Evolutionary conservation across 64 coral and sea anemone genomes (phyloP).

Genomic region (Exaiptasia diaphana): DNA sequence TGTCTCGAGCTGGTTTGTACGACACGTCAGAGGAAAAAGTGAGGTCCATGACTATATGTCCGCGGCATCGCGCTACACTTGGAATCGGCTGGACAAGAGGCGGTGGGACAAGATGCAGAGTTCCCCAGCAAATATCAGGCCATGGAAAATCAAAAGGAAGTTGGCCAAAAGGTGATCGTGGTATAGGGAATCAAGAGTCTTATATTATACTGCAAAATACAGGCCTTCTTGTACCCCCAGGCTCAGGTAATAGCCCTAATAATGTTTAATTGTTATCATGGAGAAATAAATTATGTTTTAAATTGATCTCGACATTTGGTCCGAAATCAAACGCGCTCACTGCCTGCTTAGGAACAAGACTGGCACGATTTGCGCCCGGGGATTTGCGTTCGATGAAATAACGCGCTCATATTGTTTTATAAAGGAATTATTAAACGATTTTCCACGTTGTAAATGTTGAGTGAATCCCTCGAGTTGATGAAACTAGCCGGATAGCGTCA

Average conservation of each 20-base stretch:
- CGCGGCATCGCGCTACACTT: constrained; percentile 9
- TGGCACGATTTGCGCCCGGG: too few relatives aligned
- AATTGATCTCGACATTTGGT: too few relatives aligned
- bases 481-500: too few relatives aligned
- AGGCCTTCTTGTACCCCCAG: constrained; percentile 2
- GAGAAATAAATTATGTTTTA: too few relatives aligned
- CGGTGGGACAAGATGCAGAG: background rate
- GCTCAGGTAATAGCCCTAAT: constrained; percentile 44
- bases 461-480: too few relatives aligned
- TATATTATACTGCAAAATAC: constrained; percentile 10
- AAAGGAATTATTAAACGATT: too few relatives aligned
- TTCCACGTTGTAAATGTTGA: too few relatives aligned
- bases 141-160: constrained; percentile 25
- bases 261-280: too few relatives aligned
- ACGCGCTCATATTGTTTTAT: too few relatives aligned
- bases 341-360: too few relatives aligned
- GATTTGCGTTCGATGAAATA: too few relatives aligned
- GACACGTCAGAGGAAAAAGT: background rate
- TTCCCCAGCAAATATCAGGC: constrained; percentile 4
- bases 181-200: constrained; percentile 17
- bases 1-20: constrained; percentile 13
- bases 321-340: too few relatives aligned
- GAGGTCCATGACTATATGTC: constrained; percentile 32
- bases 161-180: constrained; percentile 14
- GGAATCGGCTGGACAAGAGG: constrained; percentile 28